phyloP scores from a whole-genome alignment of 2,888 invertebrate species.

The Oxyscelio sp. region DNA sequence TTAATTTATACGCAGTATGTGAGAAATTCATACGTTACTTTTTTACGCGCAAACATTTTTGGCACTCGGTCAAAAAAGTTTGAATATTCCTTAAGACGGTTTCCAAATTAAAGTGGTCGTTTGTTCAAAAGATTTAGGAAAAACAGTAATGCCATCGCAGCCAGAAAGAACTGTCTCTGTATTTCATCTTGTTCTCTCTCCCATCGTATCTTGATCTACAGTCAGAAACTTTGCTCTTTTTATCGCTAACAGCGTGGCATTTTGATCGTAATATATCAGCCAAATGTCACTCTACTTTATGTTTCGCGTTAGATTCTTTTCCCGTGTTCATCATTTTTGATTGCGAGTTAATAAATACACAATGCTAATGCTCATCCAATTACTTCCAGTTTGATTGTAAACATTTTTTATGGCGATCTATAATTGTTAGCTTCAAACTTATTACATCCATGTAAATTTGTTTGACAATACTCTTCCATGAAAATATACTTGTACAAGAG shows the following conservation, averaged over 20 bases:
- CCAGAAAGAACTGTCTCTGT: constrained; percentile 38
- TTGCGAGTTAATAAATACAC: background rate
- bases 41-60: constrained; percentile 28
- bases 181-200: constrained; percentile 65
- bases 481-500: background rate
- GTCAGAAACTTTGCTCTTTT: constrained; percentile 64
- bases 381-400: too few species aligned
- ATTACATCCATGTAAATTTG: too few species aligned
- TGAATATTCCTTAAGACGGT: constrained; percentile 55
- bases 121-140: constrained; percentile 57
- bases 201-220: constrained; percentile 48
- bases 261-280: constrained; percentile 73
- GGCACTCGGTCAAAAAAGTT: constrained; percentile 29
- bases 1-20: constrained; percentile 16
- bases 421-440: too few species aligned
- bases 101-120: constrained; percentile 60
- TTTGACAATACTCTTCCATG: too few species aligned
- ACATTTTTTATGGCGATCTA: too few species aligned
- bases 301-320: constrained; percentile 61
- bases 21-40: constrained; percentile 26
- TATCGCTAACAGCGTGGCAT: constrained; percentile 63
- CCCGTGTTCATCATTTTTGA: constrained; percentile 30
- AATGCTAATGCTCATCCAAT: background rate
- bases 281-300: constrained; percentile 67
- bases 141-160: constrained; percentile 44